Conservation (phyloP, 2,888 invertebrate species). For the Physocephala rufipes region DNA sequence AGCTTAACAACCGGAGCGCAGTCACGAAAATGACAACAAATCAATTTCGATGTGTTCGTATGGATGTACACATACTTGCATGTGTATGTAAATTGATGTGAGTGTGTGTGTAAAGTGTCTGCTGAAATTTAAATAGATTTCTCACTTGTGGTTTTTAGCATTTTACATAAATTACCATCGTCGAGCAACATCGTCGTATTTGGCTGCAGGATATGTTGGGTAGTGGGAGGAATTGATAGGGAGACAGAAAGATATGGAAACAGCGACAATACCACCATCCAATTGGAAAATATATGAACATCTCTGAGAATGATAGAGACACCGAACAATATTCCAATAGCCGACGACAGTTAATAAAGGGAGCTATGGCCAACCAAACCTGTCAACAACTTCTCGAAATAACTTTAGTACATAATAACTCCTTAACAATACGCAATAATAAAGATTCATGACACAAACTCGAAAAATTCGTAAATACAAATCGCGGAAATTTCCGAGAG, state of each 20-base stretch:
- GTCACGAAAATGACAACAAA: slow-evolving; percentile 44
- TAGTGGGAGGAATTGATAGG: background rate
- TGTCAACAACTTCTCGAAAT: too few relatives aligned
- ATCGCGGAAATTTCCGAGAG: too few relatives aligned
- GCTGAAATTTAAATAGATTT: slow-evolving; percentile 61
- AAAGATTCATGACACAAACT: too few relatives aligned
- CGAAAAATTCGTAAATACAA: too few relatives aligned
- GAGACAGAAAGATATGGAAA: slow-evolving; percentile 18
- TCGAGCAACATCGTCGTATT: slow-evolving; percentile 34
- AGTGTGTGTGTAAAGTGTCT: slow-evolving; percentile 5
- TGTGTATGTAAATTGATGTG: background rate
- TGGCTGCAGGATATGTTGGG: background rate
- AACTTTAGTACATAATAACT: too few relatives aligned
- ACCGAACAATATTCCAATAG: too few relatives aligned
- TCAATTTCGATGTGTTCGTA: slow-evolving; percentile 4
- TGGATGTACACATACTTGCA: background rate
- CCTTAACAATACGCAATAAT: too few relatives aligned
- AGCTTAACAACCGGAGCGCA: slow-evolving; percentile 45
- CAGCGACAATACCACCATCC: too few relatives aligned
- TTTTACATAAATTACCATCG: slow-evolving; percentile 63
- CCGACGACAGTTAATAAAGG: too few relatives aligned
- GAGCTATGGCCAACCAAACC: too few relatives aligned
- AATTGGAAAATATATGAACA: too few relatives aligned
- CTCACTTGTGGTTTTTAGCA: slow-evolving; percentile 61
- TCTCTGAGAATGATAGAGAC: too few relatives aligned